Conservation (phyloP, 2,797 vertebrate genomes). For the Diceros bicornis region DNA sequence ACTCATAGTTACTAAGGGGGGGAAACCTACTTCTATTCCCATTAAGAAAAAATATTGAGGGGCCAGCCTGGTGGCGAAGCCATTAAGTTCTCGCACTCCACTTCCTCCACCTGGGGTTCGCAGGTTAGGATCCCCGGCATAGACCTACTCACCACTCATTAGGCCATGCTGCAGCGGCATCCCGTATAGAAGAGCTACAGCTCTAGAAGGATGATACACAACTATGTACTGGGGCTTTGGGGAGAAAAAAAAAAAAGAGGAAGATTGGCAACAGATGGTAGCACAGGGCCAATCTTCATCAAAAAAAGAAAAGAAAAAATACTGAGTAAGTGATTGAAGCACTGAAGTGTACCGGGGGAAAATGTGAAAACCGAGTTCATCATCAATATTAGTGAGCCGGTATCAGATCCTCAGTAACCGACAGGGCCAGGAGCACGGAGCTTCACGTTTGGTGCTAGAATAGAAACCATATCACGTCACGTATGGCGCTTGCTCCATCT, state of each 20-base stretch:
- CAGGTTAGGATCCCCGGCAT: no score
- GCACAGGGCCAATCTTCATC: no score
- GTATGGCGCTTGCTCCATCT: not conserved
- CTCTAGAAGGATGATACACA: no score
- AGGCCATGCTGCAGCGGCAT: no score
- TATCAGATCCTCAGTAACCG: not conserved
- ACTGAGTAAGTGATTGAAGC: not conserved
- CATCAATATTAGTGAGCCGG: not conserved
- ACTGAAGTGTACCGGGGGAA: not conserved
- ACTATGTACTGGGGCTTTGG: no score
- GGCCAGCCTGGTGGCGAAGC: no score
- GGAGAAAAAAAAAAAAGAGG: no score
- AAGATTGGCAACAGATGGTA: no score
- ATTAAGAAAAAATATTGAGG: not conserved
- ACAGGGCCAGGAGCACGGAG: rapidly evolving
- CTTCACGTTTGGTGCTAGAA: not conserved
- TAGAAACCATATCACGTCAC: rapidly evolving
- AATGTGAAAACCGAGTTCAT: not conserved
- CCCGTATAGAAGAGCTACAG: no score
- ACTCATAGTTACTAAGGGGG: not conserved
- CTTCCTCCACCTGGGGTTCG: no score
- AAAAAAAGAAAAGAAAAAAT: not conserved
- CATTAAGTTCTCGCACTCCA: no score
- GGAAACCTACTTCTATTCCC: not conserved
- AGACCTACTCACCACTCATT: no score